Percentiles rank a stretch among this genome's conserved stretches.
Evolutionary conservation across 1,140 invertebrate genomes (phyloP).

Genomic region (Bombyx mori): DNA sequence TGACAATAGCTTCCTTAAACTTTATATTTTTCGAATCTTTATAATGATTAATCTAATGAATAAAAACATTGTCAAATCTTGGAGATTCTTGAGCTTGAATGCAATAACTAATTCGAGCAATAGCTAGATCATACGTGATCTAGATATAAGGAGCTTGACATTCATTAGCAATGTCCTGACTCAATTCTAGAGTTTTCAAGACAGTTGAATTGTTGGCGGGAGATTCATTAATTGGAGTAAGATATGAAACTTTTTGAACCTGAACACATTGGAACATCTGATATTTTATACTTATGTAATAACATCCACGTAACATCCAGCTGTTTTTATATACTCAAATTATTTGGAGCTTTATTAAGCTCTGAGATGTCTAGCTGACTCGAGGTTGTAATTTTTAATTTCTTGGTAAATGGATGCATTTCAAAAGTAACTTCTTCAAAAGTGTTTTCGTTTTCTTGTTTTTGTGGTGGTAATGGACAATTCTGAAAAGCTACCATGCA

Average conservation of each 20-base stretch:
- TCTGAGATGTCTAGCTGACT: conserved; percentile 1
- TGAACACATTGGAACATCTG: neutral
- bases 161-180: too few relatives aligned
- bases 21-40: conserved; percentile 26
- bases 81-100: too few relatives aligned
- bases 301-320: neutral
- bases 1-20: conserved; percentile 28
- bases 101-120: too few relatives aligned
- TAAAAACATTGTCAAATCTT: too few relatives aligned
- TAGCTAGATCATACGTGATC: too few relatives aligned
- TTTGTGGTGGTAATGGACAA: neutral
- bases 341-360: neutral
- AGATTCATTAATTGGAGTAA: conserved; percentile 5
- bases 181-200: conserved; percentile 3
- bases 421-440: conserved; percentile 1
- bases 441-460: neutral
- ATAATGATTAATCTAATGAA: too few relatives aligned
- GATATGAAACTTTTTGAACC: conserved; percentile 5
- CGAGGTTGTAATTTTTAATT: neutral
- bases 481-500: neutral
- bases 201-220: conserved; percentile 3
- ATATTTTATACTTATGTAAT: neutral
- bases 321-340: neutral
- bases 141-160: too few relatives aligned
- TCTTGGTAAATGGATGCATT: conserved; percentile 1